Evolutionary conservation across 2,888 invertebrate species (phyloP), one percentile per base, ranked within the genome.

Genomic region (Crocallis elinguaria): DNA sequence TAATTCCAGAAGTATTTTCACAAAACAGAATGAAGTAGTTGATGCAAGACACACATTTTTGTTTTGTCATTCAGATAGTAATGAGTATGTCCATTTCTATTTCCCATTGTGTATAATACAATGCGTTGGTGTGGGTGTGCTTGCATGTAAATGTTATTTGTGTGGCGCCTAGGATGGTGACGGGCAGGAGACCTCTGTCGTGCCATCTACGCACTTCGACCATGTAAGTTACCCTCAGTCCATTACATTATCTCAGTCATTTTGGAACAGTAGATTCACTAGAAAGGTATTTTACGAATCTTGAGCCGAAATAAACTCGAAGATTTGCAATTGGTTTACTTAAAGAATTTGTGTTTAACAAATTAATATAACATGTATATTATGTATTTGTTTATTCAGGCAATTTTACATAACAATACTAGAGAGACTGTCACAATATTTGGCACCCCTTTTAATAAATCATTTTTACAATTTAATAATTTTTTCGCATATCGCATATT

Each of bases 151-250:
- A 71, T 76, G 77, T 79, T 81, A 77, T 83, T 78, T 86, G 84
- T 84, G 85, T 80, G 78, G 73, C 71, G 76, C 71, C 69, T 86
- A 91, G 90, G 89, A 82, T 81, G 88, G 90, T 70, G 87, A 81
- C 72, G 90, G 90, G 27, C 85, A 74, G 80, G 88, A 85, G 87
- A 88, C 86, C 54, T 71, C 84, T 62, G 77, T 90, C 72, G 84
- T 85, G 62, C 82, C 90, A 35, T 74, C 83, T 71, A 84, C 89
- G 68, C 84, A 79, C 69, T 90, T 87, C 82, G 81, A 87, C 57
- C 86, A 90, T 68, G 90, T 91, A 77, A 91, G 90, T 90, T 55
- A 54, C 43, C 49, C 38, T 25, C 21, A 17, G 13, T 27, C 23
- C 23, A 23, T 13, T n/a, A 16, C 16, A 9, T n/a, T 8, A 23